Evolutionary conservation across 2,113 vertebrate species (phyloP).

Genomic region (Cercopithecus mona): DNA sequence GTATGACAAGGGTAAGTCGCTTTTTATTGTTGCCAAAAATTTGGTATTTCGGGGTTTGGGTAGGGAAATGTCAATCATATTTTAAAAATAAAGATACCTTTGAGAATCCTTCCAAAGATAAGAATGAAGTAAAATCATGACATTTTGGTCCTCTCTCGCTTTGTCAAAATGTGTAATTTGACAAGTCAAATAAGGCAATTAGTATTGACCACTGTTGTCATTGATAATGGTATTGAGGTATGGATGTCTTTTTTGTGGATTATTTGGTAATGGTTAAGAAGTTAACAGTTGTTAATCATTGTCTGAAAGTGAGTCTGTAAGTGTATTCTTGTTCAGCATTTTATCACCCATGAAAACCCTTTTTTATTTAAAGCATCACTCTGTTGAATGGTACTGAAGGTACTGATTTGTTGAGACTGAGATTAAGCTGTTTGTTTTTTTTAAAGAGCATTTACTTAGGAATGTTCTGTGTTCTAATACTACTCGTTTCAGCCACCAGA

Average conservation of each 20-base stretch:
- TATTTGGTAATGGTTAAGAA: neutral
- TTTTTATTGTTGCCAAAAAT: neutral
- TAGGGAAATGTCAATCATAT: neutral
- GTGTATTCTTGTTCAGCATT: neutral
- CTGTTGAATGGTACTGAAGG: neutral
- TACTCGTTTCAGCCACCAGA: constrained; percentile 34
- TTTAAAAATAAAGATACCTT: neutral
- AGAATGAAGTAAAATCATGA: neutral
- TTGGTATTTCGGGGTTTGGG: neutral
- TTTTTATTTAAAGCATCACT: neutral
- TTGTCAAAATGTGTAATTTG: neutral
- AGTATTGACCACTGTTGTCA: neutral
- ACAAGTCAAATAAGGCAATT: too few species aligned
- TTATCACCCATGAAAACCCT: neutral
- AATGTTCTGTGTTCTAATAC: neutral
- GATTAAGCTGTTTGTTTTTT: neutral
- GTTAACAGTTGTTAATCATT: neutral
- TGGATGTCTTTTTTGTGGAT: neutral
- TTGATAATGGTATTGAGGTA: neutral
- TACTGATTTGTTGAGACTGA: neutral
- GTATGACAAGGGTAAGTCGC: neutral
- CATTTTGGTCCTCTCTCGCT: neutral
- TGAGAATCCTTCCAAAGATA: neutral
- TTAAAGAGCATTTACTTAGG: neutral
- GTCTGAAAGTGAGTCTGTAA: neutral